phyloP scores from a whole-genome alignment of 2,888 invertebrate genomes.

The Catocala fraxini region DNA sequence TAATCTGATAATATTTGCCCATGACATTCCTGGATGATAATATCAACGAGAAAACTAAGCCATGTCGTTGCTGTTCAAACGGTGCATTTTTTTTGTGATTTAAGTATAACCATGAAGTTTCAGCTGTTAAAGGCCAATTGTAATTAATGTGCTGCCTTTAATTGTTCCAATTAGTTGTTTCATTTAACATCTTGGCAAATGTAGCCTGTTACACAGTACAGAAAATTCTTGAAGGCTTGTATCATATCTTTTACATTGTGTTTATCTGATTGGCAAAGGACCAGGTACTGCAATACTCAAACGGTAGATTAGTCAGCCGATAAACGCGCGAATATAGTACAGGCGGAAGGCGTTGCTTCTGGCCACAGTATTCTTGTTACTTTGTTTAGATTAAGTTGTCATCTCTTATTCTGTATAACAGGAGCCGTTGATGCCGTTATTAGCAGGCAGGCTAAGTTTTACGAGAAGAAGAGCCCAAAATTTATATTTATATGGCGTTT shows the following conservation, averaged over 20 bases:
- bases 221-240: conserved; percentile 9
- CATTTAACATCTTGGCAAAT: conserved; percentile 27
- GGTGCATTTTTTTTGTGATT: too few species aligned
- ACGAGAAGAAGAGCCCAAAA: too few species aligned
- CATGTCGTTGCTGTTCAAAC: background rate
- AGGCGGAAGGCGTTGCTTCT: background rate
- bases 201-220: conserved; percentile 17
- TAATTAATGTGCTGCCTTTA: conserved; percentile 2
- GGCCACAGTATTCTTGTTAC: too few species aligned
- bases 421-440: too few species aligned
- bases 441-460: too few species aligned
- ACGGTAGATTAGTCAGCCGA: conserved; percentile 29
- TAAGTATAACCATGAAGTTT: background rate
- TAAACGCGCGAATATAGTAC: background rate
- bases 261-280: conserved; percentile 43
- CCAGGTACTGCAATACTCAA: conserved; percentile 13
- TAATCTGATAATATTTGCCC: too few species aligned
- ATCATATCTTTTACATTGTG: conserved; percentile 3
- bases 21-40: background rate
- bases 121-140: background rate
- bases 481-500: too few species aligned
- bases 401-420: too few species aligned
- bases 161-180: conserved; percentile 22
- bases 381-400: too few species aligned
- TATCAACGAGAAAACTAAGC: background rate